Conservation (phyloP, 2,797 vertebrate genomes). For the Tangara arthus region DNA sequence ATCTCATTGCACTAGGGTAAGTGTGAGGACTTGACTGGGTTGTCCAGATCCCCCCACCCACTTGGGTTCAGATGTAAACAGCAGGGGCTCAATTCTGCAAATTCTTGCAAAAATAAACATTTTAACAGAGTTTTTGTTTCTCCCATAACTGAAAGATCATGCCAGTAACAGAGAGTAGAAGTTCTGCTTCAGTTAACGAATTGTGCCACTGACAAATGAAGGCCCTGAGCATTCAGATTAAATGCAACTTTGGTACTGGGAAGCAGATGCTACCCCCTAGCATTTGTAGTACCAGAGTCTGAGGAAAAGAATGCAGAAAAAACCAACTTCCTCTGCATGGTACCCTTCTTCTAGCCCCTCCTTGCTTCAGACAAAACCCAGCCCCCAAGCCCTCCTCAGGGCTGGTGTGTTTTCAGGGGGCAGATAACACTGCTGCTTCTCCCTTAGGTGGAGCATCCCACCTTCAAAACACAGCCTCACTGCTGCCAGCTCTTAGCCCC, state of each 20-base stretch:
- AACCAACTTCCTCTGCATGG: not conserved
- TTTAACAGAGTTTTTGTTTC: not conserved
- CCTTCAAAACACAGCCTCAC: not conserved
- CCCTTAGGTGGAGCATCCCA: not conserved
- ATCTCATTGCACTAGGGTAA: conserved; percentile 48
- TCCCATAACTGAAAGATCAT: not conserved
- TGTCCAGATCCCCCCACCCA: not conserved
- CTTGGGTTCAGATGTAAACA: conserved; percentile 14
- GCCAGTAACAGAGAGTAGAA: conserved; percentile 17
- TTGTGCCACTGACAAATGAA: not conserved
- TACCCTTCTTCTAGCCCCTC: not conserved
- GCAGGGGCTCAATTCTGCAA: not conserved
- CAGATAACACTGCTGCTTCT: not conserved
- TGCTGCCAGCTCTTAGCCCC: not conserved
- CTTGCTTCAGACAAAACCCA: not conserved
- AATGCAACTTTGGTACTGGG: conserved; percentile 28
- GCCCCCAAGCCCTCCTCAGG: not conserved
- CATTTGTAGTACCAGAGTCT: not conserved
- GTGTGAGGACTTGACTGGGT: conserved; percentile 10
- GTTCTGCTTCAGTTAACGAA: not conserved
- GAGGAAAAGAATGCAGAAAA: not conserved
- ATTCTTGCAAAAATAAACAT: not conserved
- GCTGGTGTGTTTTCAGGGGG: not conserved
- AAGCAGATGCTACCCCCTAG: not conserved
- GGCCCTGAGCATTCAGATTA: conserved; percentile 34